Conservation (phyloP, 2,888 invertebrate genomes). For the Cyclophora punctaria region DNA sequence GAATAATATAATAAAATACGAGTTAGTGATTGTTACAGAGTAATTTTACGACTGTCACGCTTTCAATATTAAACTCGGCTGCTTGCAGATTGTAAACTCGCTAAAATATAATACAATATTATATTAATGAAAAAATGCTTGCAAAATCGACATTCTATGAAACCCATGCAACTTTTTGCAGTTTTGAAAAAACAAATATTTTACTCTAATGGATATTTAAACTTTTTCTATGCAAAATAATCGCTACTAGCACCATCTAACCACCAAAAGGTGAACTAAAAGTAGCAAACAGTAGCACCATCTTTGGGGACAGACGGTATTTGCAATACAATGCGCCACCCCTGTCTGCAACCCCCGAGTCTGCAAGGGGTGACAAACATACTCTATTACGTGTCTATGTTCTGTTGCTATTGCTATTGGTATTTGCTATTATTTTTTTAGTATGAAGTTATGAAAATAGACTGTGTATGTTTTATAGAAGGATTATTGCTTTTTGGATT, state of each 20-base stretch:
- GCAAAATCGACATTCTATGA: neutral
- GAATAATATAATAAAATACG: too few relatives aligned
- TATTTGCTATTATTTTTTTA: neutral
- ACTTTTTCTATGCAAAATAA: conserved; percentile 1
- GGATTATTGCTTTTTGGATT: too few relatives aligned
- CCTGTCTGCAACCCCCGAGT: conserved; percentile 43
- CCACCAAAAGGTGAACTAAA: conserved; percentile 57
- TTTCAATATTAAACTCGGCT: too few relatives aligned
- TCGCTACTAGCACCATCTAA: conserved; percentile 50
- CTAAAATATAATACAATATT: too few relatives aligned
- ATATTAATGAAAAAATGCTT: neutral
- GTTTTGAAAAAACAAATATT: neutral
- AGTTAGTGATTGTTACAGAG: too few relatives aligned
- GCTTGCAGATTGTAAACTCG: too few relatives aligned
- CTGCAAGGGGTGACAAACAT: conserved; percentile 50
- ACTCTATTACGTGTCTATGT: conserved; percentile 29
- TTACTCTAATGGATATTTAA: neutral
- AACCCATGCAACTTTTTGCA: neutral
- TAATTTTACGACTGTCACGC: too few relatives aligned
- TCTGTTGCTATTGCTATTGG: conserved; percentile 19
- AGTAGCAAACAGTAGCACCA: conserved; percentile 67
- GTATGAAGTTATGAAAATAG: too few relatives aligned
- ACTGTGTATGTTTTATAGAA: too few relatives aligned
- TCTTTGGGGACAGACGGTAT: conserved; percentile 51
- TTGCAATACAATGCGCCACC: conserved; percentile 58